Evolutionary conservation across 1,140 invertebrate species (phyloP).

Genomic region (Proctacanthus coquilletti): DNA sequence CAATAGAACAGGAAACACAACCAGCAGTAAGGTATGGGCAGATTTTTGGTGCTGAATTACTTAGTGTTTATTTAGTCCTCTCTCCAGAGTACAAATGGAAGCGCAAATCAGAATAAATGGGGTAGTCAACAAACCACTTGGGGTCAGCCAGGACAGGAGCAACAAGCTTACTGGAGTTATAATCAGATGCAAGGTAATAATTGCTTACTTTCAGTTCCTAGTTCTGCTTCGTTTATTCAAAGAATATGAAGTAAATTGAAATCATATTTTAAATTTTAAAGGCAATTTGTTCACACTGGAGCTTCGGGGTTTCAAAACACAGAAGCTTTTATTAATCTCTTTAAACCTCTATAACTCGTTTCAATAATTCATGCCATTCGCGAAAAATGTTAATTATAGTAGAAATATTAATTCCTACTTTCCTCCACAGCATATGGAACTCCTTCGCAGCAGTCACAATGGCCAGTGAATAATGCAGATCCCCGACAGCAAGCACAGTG

Average conservation of each 20-base stretch:
- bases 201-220: too few relatives aligned
- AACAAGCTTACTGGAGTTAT: slow-evolving; percentile 18
- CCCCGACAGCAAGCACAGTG: slow-evolving; percentile 22
- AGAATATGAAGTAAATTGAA: too few relatives aligned
- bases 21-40: too few relatives aligned
- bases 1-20: slow-evolving; percentile 4
- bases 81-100: slow-evolving; percentile 12
- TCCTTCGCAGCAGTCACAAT: slow-evolving; percentile 20
- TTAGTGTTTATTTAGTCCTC: too few relatives aligned
- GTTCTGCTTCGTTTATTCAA: too few relatives aligned
- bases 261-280: too few relatives aligned
- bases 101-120: slow-evolving; percentile 11
- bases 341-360: not conserved
- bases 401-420: slow-evolving; percentile 1
- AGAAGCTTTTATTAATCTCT: not conserved
- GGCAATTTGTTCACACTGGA: not conserved
- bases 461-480: slow-evolving; percentile 12
- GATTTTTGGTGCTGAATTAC: too few relatives aligned
- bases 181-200: slow-evolving; percentile 23
- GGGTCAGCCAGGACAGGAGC: too few relatives aligned
- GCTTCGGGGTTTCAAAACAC: not conserved
- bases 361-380: slow-evolving; percentile 1
- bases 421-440: slow-evolving; percentile 18
- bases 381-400: slow-evolving; percentile 5
- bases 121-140: slow-evolving; percentile 26